Percentiles rank a stretch among this genome's conserved stretches.
phyloP scores from a whole-genome alignment of 2,797 vertebrate species.

The Eupleurogrammus muticus region DNA sequence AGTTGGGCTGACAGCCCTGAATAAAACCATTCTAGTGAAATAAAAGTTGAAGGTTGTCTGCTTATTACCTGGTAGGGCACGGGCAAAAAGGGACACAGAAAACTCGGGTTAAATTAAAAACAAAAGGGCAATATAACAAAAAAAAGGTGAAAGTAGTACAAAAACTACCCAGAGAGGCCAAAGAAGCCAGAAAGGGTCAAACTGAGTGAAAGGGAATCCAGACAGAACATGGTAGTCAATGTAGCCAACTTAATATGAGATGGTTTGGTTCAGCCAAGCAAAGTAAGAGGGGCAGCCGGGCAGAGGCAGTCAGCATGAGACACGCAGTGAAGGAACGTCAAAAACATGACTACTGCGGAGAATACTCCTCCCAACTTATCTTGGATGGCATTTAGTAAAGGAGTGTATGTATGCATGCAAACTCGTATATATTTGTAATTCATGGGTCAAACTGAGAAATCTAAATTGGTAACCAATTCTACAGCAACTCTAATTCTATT shows the following conservation, averaged over 20 bases:
- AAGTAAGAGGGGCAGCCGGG: conserved; percentile 15
- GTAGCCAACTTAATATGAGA: conserved; percentile 47
- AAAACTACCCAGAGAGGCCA: background rate
- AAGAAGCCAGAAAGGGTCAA: conserved; percentile 17
- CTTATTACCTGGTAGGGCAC: background rate
- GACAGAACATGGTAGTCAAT: conserved; percentile 27
- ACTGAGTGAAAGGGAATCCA: conserved; percentile 31
- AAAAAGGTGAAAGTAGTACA: background rate
- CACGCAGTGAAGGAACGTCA: conserved; percentile 11
- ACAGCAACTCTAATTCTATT: no score
- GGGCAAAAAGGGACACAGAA: background rate
- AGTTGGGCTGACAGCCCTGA: background rate
- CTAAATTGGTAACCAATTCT: no score
- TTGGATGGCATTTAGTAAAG: background rate
- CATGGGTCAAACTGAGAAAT: no score
- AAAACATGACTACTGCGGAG: conserved; percentile 1
- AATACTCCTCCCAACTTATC: background rate
- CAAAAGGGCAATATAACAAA: conserved; percentile 4
- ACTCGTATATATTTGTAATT: no score
- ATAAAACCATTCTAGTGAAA: background rate
- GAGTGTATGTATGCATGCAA: background rate
- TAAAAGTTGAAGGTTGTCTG: background rate
- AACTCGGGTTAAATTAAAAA: background rate
- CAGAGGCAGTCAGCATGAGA: conserved; percentile 14
- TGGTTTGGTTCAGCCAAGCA: conserved; percentile 52